Conservation (phyloP, 2,888 invertebrate genomes). For the Sarcophaga caerulescens region DNA sequence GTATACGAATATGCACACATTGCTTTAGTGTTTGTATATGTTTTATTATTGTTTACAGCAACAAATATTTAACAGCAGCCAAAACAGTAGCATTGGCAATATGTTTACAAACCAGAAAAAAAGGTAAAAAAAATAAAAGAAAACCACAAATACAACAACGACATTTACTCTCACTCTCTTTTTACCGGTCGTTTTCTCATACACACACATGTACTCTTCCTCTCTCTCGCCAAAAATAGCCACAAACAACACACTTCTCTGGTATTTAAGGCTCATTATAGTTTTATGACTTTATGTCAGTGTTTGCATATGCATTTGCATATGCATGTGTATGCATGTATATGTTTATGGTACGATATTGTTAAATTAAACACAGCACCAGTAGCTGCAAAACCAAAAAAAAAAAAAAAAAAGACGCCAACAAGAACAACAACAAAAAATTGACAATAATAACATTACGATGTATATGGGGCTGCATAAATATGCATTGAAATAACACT, state of each 20-base stretch:
- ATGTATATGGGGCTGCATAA: slow-evolving; percentile 32
- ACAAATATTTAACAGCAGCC: slow-evolving; percentile 47
- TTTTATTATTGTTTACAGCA: slow-evolving; percentile 44
- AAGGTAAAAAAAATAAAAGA: slow-evolving; percentile 4
- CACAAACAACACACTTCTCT: slow-evolving; percentile 50
- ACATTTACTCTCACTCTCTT: neutral
- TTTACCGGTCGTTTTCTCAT: neutral
- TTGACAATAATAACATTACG: neutral
- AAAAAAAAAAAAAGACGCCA: neutral
- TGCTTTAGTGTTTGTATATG: neutral
- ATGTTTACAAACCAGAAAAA: slow-evolving; percentile 37
- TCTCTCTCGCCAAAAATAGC: slow-evolving; percentile 48
- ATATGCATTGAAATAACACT: slow-evolving; percentile 42
- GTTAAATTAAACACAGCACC: slow-evolving; percentile 56
- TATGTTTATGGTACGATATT: slow-evolving; percentile 30
- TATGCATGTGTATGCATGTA: neutral
- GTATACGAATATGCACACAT: too few species aligned
- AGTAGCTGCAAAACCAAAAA: slow-evolving; percentile 10
- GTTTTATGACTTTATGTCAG: slow-evolving; percentile 56
- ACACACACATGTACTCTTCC: slow-evolving; percentile 18
- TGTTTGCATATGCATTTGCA: slow-evolving; percentile 13
- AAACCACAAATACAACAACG: neutral
- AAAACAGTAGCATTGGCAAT: slow-evolving; percentile 16
- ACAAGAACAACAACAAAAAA: slow-evolving; percentile 17
- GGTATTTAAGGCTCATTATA: slow-evolving; percentile 67